These are phyloP conservation scores for Zhuqinia jingwanae DNA, from an alignment of 2,888 invertebrate genomes.

Conservation along the genomic window DNA sequence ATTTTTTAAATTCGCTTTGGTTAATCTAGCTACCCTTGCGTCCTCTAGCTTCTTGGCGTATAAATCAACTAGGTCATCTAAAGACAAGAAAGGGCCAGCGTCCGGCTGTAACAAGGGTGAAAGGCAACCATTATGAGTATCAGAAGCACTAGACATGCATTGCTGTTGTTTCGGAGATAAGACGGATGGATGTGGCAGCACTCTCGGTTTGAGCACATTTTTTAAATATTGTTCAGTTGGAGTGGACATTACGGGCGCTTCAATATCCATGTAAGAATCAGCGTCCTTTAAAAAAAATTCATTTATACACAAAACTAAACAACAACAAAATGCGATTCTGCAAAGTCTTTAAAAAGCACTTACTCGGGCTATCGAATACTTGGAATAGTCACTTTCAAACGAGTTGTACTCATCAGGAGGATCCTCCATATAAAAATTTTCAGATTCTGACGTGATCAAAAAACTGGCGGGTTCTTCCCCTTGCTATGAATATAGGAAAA, in stretches of 20 bases:
- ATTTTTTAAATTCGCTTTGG: background rate
- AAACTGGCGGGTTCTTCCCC: conserved; percentile 6
- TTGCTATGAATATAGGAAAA: background rate
- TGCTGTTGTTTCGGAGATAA: background rate
- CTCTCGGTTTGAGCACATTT: conserved; percentile 13
- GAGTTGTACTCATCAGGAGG: conserved; percentile 55
- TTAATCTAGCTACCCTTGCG: background rate
- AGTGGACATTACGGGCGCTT: conserved; percentile 46
- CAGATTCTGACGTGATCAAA: background rate
- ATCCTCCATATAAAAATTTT: conserved; percentile 38
- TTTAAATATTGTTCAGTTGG: conserved; percentile 54
- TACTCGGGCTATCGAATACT: conserved; percentile 4
- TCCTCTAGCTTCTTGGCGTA: conserved; percentile 30
- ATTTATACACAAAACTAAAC: background rate
- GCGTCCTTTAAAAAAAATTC: conserved; percentile 7
- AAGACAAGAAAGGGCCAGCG: background rate
- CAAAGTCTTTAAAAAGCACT: no score
- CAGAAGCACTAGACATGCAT: conserved; percentile 1
- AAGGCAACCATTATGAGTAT: conserved; percentile 6
- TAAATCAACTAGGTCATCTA: conserved; percentile 44
- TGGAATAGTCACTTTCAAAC: conserved; percentile 47
- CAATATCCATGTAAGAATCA: background rate
- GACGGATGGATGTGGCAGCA: background rate
- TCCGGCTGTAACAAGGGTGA: conserved; percentile 44
- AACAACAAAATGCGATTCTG: no score